Evolutionary conservation across 2,797 vertebrate genomes (phyloP).

Genomic region (Myotis myotis): DNA sequence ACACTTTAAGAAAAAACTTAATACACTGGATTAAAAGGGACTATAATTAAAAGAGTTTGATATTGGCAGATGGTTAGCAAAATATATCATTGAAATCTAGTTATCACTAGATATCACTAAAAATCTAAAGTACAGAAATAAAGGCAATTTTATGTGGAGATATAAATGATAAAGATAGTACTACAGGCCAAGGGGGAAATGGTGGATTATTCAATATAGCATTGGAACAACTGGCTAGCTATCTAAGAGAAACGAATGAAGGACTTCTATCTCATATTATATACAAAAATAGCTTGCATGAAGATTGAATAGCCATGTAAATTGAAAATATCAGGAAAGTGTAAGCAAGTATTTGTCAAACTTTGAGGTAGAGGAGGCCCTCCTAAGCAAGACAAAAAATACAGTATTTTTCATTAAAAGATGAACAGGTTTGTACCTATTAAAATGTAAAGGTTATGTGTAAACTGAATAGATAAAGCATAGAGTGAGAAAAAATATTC

Average conservation of each 20-base stretch:
- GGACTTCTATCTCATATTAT: not conserved
- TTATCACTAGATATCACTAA: not conserved
- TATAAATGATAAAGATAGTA: not conserved
- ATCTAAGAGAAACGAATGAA: not conserved
- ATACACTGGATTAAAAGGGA: not conserved
- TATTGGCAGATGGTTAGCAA: not conserved
- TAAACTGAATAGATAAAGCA: not conserved
- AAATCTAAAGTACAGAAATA: not conserved
- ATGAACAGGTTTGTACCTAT: not conserved
- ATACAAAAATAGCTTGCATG: not conserved
- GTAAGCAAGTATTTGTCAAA: not conserved
- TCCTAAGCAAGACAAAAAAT: not conserved
- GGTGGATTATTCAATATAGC: not conserved
- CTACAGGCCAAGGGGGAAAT: not conserved
- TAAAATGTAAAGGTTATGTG: not conserved
- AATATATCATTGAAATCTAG: not conserved
- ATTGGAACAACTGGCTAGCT: not conserved
- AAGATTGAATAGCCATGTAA: not conserved
- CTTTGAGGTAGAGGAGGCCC: not conserved
- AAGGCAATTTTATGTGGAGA: not conserved
- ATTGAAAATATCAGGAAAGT: conserved; percentile 27
- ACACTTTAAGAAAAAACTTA: not conserved
- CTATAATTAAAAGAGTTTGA: not conserved
- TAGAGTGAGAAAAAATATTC: not conserved
- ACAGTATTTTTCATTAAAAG: not conserved